These are phyloP conservation scores for Cordilura impudica DNA, from an alignment of 2,888 invertebrate species.

Conservation along the genomic window DNA sequence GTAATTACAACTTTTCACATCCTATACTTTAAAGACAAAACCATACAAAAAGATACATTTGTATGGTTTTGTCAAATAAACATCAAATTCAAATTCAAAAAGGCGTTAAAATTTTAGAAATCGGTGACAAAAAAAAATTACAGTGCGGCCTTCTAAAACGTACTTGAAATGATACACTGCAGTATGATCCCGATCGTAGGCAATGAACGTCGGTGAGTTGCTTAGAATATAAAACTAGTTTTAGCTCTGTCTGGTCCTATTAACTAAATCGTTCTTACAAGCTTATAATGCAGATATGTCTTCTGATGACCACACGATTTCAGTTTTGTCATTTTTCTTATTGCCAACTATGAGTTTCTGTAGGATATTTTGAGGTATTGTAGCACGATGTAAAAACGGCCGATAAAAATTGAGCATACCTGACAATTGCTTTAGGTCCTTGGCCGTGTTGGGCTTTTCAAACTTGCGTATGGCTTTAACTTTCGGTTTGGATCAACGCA, in stretches of 20 bases:
- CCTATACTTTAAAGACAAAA: too few species aligned
- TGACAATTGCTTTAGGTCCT: slow-evolving; percentile 70
- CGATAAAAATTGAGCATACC: slow-evolving; percentile 74
- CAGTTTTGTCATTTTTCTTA: slow-evolving; percentile 17
- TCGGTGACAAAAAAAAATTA: too few species aligned
- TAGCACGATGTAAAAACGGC: slow-evolving; percentile 66
- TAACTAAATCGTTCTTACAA: slow-evolving; percentile 13
- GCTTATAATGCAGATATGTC: background rate
- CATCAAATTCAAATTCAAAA: too few species aligned
- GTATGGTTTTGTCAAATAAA: too few species aligned
- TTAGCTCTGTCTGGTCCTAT: background rate
- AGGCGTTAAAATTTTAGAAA: too few species aligned
- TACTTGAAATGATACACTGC: slow-evolving; percentile 70
- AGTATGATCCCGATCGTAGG: slow-evolving; percentile 69
- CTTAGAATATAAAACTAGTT: slow-evolving; percentile 1
- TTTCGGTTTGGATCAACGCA: background rate
- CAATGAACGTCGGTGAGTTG: slow-evolving; percentile 1
- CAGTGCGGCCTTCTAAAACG: slow-evolving; percentile 46
- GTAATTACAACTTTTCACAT: too few species aligned
- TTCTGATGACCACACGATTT: background rate
- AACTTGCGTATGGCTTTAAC: slow-evolving; percentile 14
- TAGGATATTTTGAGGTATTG: background rate
- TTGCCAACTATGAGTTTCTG: background rate
- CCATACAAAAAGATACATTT: too few species aligned
- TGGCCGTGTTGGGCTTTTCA: too few species aligned